Percentiles rank a stretch among this genome's conserved stretches.
These are phyloP conservation scores for Trissolcus brochymenae DNA, from an alignment of 2,888 invertebrate genomes.

Conservation along the genomic window DNA sequence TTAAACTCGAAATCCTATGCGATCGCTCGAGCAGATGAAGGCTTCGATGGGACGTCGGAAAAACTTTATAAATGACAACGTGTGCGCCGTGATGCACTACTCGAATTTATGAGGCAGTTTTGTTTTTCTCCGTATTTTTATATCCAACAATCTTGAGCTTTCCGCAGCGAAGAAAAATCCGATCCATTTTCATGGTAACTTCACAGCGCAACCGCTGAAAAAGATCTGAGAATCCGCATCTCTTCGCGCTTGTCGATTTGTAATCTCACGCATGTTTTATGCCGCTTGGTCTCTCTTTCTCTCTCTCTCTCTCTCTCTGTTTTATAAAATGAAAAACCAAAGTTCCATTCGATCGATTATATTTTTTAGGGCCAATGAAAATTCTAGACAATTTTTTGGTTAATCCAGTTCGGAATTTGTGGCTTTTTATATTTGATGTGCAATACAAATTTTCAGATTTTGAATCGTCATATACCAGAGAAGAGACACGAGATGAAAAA, in stretches of 20 bases:
- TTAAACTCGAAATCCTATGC: constrained; percentile 24
- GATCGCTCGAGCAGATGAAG: constrained; percentile 9
- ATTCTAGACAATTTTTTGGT: no score
- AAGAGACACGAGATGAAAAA: no score
- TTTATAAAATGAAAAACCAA: no score
- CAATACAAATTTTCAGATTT: no score
- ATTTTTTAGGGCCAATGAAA: no score
- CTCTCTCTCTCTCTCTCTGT: no score
- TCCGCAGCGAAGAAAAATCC: constrained; percentile 23
- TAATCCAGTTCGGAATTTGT: no score
- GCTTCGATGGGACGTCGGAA: constrained; percentile 38
- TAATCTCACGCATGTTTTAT: constrained; percentile 9
- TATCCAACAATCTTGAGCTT: constrained; percentile 36
- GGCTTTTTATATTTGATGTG: no score
- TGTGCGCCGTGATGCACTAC: constrained; percentile 38
- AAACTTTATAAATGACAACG: constrained; percentile 56
- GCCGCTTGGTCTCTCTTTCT: background rate
- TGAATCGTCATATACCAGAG: no score
- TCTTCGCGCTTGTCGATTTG: constrained; percentile 18
- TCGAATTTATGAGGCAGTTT: constrained; percentile 52
- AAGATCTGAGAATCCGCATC: constrained; percentile 10
- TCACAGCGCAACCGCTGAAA: no score
- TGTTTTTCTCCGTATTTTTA: constrained; percentile 40
- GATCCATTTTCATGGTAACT: constrained; percentile 32
- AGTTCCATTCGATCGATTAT: no score